Base-by-base conservation (phyloP, 2,888 invertebrate genomes). In the Pterostichus madidus region DNA sequence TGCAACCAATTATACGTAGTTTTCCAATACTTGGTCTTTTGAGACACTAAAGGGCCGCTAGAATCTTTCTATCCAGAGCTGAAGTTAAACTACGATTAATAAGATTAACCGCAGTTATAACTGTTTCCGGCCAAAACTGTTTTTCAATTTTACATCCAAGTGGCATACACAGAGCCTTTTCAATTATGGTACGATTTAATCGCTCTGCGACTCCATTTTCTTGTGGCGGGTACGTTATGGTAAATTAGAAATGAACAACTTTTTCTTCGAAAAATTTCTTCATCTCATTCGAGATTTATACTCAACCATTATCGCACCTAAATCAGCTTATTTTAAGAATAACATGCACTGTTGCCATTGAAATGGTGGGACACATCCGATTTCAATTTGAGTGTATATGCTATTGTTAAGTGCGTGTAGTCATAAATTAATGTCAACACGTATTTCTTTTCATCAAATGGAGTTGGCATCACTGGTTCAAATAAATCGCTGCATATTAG, bases 251-350 rank as follows among this genome's bases (percentile, higher is more conserved):
- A 32, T 84, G 77, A 61, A 87, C 87, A 1, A 86, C 86, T 68
- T 84, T 85, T 0, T 53, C 52, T 78, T 86, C 85, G 44, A 85
- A 86, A 83, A 82, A 84, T 8, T 84, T 15, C 71, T 84, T 84
- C 15, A 87, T 84, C 56, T 87, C 86, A 83, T 85, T 86, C 15
- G 86, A 87, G 52, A 87, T 84, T 84, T 88, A 88, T 84, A 88
- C 87, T 31, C 86, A 84, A 5, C 87, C 87, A 85, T 87, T 88
- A 84, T 88, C 85, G 76, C 85, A 86, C 73, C 86, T 76, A 13
- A 87, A 84, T 13, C 85, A 31, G 46, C 84, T 86, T 6, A 87
- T 59, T 76, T 85, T 86, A 2, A 59, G 5, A 76, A 85, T 86
- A 49, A 86, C 86, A 56, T 87, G 86, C 0, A 85, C 85, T 31